These are phyloP conservation scores for Notospermus geniculatus DNA, from an alignment of 1,140 invertebrate genomes.

Conservation along the genomic window DNA sequence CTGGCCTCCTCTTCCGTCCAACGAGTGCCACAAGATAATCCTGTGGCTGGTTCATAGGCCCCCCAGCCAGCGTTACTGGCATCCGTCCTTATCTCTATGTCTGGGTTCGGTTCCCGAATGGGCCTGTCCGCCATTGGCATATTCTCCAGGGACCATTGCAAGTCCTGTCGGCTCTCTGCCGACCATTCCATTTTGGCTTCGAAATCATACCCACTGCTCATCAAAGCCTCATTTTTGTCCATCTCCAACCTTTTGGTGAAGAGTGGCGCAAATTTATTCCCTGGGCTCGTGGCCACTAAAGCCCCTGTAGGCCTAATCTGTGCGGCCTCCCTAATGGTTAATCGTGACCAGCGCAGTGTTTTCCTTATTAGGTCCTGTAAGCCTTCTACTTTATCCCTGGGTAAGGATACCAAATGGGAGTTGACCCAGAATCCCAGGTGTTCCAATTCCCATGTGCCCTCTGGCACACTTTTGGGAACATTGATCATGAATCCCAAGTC, in stretches of 20 bases:
- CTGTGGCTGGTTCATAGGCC: background rate
- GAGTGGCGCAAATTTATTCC: no score
- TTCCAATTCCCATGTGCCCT: background rate
- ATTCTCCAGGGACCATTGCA: background rate
- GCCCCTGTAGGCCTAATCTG: no score
- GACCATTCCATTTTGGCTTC: background rate
- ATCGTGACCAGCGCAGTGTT: no score
- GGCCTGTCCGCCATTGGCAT: conserved; percentile 17
- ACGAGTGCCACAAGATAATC: conserved; percentile 11
- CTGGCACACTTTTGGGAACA: background rate
- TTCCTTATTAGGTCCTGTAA: no score
- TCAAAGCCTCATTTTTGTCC: no score
- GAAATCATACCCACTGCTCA: conserved; percentile 8
- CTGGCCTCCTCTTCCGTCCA: conserved; percentile 3
- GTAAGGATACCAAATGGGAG: background rate
- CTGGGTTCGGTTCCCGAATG: background rate
- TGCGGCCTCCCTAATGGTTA: no score
- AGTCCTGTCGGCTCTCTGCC: background rate
- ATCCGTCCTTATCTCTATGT: conserved; percentile 8
- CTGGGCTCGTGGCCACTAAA: no score
- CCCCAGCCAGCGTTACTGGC: conserved; percentile 13
- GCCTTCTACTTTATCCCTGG: no score
- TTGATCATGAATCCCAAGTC: no score
- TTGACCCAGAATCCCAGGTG: background rate
- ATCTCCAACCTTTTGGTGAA: no score